These are phyloP conservation scores for Fistularia commersonii DNA, from an alignment of 2,797 vertebrate genomes.

Conservation along the genomic window DNA sequence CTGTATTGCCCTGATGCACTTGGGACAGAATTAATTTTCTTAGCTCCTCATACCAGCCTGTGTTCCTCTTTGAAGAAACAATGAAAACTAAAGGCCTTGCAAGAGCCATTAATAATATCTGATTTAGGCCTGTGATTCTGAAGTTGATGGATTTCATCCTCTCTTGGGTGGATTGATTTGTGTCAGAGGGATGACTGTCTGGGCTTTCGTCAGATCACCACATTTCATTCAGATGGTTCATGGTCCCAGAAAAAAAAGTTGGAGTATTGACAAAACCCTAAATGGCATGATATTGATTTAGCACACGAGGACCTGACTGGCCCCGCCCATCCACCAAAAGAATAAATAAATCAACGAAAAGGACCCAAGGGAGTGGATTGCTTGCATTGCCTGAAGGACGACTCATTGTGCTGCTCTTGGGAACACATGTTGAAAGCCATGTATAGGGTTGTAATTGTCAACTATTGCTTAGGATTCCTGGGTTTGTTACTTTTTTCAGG, in stretches of 20 bases:
- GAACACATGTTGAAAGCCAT: slow-evolving; percentile 50
- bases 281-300: slow-evolving; percentile 63
- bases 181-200: slow-evolving; percentile 66
- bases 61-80: slow-evolving; percentile 60
- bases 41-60: slow-evolving; percentile 6
- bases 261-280: slow-evolving; percentile 52
- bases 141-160: slow-evolving; percentile 61
- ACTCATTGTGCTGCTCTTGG: slow-evolving; percentile 21
- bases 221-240: slow-evolving; percentile 57
- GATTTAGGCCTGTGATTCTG: slow-evolving; percentile 38
- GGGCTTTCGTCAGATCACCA: slow-evolving; percentile 43
- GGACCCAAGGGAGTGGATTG: slow-evolving; percentile 36
- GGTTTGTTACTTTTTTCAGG: slow-evolving; percentile 65
- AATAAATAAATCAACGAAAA: slow-evolving; percentile 66
- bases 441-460: slow-evolving; percentile 56
- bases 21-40: slow-evolving; percentile 42
- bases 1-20: slow-evolving; percentile 31
- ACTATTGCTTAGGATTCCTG: slow-evolving; percentile 62
- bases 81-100: slow-evolving; percentile 66
- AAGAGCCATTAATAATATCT: slow-evolving; percentile 49
- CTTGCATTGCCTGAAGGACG: slow-evolving; percentile 29
- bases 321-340: slow-evolving; percentile 49
- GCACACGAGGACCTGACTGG: slow-evolving; percentile 23
- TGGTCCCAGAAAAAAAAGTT: slow-evolving; percentile 37
- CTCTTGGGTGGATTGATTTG: slow-evolving; percentile 52